Evolutionary conservation across 2,113 vertebrate genomes (phyloP).

Genomic region (Cepphus grylle): DNA sequence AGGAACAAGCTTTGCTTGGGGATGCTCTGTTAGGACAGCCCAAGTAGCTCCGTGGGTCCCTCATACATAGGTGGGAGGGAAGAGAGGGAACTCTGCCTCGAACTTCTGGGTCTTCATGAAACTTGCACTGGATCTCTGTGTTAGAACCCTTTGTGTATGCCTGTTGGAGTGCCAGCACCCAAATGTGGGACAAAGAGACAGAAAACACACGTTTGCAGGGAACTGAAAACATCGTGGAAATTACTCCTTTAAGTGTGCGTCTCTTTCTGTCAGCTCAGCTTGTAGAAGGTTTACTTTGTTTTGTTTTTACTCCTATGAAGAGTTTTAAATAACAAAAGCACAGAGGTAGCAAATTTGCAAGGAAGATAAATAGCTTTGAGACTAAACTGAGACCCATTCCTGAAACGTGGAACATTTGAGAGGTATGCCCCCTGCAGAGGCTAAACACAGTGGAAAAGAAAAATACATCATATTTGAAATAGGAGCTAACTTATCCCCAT

Average conservation of each 20-base stretch:
- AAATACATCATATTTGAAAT: not conserved
- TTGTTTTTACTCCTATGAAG: not conserved
- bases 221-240: not conserved
- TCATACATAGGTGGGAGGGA: not conserved
- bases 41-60: fast-evolving
- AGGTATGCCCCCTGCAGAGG: not conserved
- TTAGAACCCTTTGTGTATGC: not conserved
- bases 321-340: not conserved
- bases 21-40: not conserved
- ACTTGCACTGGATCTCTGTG: not conserved
- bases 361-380: slow-evolving; percentile 14
- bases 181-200: not conserved
- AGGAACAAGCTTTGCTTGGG: not conserved
- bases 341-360: not conserved
- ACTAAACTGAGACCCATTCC: slow-evolving; percentile 9
- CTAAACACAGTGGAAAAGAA: not conserved
- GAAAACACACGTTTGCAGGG: not conserved
- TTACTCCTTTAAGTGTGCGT: not conserved
- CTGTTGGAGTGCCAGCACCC: not conserved
- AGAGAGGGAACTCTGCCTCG: not conserved
- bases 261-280: not conserved
- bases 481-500: not conserved
- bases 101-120: not conserved
- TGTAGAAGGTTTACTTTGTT: not conserved
- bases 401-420: not conserved